Conservation (phyloP, 2,797 vertebrate species). For the Fundulus diaphanus region DNA sequence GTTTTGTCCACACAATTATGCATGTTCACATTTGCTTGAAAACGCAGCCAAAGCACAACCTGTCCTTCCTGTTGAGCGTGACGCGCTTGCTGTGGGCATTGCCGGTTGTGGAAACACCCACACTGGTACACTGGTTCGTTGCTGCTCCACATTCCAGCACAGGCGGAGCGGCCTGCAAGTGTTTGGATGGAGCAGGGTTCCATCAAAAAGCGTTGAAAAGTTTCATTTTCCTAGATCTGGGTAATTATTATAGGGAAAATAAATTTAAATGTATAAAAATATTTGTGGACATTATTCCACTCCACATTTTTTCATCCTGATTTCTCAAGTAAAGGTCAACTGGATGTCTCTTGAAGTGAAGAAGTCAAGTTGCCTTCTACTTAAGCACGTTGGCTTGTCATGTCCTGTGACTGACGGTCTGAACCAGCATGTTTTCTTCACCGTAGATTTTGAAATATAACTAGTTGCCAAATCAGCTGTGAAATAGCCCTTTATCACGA, state of each 20-base stretch:
- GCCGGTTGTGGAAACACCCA: conserved; percentile 43
- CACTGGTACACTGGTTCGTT: conserved; percentile 22
- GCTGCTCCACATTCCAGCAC: conserved; percentile 37
- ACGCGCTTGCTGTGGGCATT: conserved; percentile 45
- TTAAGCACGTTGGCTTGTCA: neutral
- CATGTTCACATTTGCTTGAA: conserved; percentile 45
- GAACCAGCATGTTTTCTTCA: neutral
- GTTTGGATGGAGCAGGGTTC: conserved; percentile 2
- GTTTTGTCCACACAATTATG: conserved; percentile 29
- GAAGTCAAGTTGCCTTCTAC: neutral
- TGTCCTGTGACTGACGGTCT: neutral
- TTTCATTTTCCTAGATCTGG: neutral
- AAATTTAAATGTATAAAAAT: neutral
- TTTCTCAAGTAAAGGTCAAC: neutral
- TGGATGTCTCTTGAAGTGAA: neutral
- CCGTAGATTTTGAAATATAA: neutral
- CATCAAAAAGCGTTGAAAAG: neutral
- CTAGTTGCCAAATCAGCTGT: neutral
- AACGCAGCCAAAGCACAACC: conserved; percentile 53
- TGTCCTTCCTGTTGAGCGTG: conserved; percentile 65
- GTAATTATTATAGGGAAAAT: neutral
- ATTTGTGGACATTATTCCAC: neutral
- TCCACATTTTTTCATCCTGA: neutral
- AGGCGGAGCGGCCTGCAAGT: conserved; percentile 25
- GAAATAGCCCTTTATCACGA: neutral